phyloP scores from a whole-genome alignment of 2,888 invertebrate species.

The Acleris literana region DNA sequence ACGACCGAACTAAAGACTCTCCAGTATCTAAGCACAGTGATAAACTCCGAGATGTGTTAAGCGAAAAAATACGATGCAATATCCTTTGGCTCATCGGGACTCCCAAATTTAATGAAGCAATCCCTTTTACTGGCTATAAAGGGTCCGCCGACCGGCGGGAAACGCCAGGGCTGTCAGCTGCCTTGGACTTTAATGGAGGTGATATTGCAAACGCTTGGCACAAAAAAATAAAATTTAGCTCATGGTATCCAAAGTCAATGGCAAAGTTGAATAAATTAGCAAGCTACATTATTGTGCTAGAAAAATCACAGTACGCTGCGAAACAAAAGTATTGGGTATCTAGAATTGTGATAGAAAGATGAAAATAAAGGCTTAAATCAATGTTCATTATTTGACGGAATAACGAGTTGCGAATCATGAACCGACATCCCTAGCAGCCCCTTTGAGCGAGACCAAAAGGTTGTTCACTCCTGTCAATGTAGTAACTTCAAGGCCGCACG shows the following conservation, averaged over 20 bases:
- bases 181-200: no score
- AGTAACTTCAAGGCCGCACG: constrained; percentile 12
- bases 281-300: no score
- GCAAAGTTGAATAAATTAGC: neutral
- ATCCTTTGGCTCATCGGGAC: constrained; percentile 47
- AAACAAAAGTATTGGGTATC: no score
- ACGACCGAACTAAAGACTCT: neutral
- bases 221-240: no score
- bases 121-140: constrained; percentile 66
- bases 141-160: constrained; percentile 44
- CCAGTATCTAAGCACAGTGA: constrained; percentile 22
- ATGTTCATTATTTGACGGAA: no score
- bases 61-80: constrained; percentile 48
- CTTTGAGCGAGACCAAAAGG: constrained; percentile 22
- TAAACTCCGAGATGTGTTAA: constrained; percentile 23
- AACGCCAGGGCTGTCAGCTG: constrained; percentile 21
- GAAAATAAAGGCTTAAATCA: no score
- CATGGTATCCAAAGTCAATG: neutral
- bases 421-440: constrained; percentile 12
- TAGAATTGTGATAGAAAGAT: no score
- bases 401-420: no score
- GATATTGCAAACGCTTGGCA: no score
- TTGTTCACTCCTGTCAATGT: constrained; percentile 40
- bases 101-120: constrained; percentile 61
- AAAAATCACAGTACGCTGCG: no score